A percentile compares a stretch with the other conserved stretches of the same genome.
phyloP scores from a whole-genome alignment of 1,140 invertebrate genomes.

The Cylas formicarius region DNA sequence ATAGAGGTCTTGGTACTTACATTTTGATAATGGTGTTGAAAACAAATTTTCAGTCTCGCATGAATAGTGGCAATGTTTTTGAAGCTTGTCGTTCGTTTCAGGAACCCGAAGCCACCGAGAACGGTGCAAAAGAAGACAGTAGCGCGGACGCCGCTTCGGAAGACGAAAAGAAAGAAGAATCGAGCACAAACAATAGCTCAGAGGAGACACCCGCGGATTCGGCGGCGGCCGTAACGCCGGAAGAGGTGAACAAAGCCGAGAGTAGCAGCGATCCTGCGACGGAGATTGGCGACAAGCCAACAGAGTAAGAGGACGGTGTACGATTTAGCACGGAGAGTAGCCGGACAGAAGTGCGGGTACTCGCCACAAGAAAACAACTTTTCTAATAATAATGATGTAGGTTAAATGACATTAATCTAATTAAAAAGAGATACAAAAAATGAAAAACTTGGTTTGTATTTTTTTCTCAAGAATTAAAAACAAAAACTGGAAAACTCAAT shows the following conservation, averaged over 20 bases:
- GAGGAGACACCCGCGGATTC: constrained; percentile 23
- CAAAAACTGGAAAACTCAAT: too few relatives aligned
- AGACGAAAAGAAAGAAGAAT: constrained; percentile 29
- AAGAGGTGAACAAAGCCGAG: constrained; percentile 2
- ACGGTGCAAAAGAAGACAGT: constrained; percentile 37
- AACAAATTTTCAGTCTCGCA: neutral
- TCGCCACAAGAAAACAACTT: too few relatives aligned
- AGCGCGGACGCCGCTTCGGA: constrained; percentile 29
- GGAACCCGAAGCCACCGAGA: constrained; percentile 36
- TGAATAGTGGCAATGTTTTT: neutral
- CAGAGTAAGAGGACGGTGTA: constrained; percentile 30
- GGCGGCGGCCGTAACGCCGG: constrained; percentile 5
- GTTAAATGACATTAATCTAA: constrained; percentile 23
- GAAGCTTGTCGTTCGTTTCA: constrained; percentile 10
- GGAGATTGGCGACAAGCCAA: constrained; percentile 28
- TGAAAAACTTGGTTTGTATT: too few relatives aligned
- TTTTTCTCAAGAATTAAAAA: too few relatives aligned
- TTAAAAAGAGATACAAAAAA: too few relatives aligned
- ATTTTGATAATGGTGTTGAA: neutral
- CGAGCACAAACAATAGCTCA: constrained; percentile 23
- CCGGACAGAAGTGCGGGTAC: too few relatives aligned
- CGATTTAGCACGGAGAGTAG: too few relatives aligned
- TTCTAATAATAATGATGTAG: constrained; percentile 30
- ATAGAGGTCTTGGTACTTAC: neutral
- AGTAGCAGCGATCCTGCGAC: constrained; percentile 4